Base-by-base conservation (phyloP, 2,113 vertebrate species). In the Brachirus orientalis region DNA sequence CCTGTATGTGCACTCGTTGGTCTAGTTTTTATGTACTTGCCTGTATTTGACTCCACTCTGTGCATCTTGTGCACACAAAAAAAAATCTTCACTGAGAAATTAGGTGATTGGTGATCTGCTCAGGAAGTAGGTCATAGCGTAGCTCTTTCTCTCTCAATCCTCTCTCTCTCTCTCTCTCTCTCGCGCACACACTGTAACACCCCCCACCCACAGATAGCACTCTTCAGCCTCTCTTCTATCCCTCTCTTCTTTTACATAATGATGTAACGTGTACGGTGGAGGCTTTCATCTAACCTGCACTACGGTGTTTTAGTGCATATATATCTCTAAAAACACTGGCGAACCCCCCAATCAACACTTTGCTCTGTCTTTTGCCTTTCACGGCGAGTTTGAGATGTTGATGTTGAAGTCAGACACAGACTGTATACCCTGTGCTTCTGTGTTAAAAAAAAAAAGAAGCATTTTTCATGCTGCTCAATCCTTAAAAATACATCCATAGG, bases 111-210 rank as follows among this genome's bases (percentile, higher is more conserved):
- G 72, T 65, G 69, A 86, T 63, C 72, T 72, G 66, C 77, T 84
- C 3, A 81, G 70, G 84, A 90, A 90, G 65, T 90, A 85, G 88
- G 88, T 90, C 88, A 90, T 62, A 69, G 76, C 74, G n/a, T n/a
- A 68, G 8, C 56, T 18, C 55, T 62, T 16, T 18, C 54, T 22
- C 77, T 82, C 50, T 54, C 82, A 75, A 78, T 77, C 78, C 68
- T 69, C 47, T 63, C 28, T 28, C 28, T 4, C 46, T 45, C 47
- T 46, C 48, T 58, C 7, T 9, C 9, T 28, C 28, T 4, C 46
- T 45, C 47, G 41, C 48, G 54, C 7, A 7, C 9, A 17, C 48
- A 41, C 57, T 75, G 45, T 55, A 65, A 36, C 28, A 35, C 71
- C 54, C 59, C 50, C 19, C 37, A n/a, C n/a, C n/a, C n/a, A n/a